Conservation (phyloP, 2,113 vertebrate genomes). For the Halcyon senegalensis region DNA sequence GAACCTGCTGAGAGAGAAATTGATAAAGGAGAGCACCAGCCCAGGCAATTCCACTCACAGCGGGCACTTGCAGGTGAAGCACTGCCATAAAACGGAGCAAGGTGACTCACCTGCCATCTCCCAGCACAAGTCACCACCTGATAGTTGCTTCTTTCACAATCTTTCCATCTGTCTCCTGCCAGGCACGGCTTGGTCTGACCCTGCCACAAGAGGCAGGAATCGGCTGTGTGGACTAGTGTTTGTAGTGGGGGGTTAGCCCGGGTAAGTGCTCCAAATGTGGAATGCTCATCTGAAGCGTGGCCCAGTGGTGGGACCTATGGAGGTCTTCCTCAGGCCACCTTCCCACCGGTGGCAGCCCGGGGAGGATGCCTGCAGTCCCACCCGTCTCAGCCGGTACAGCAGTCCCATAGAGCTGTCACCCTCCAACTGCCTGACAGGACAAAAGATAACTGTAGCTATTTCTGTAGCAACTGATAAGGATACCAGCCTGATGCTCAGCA, state of each 20-base stretch:
- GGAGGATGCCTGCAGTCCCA: not conserved
- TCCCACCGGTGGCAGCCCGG: not conserved
- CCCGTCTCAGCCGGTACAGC: not conserved
- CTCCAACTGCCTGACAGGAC: not conserved
- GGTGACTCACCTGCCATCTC: not conserved
- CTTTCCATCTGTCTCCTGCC: not conserved
- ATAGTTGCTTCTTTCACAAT: not conserved
- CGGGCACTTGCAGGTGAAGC: slow-evolving; percentile 23
- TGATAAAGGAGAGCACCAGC: not conserved
- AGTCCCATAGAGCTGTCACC: not conserved
- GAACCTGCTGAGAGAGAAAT: slow-evolving; percentile 40
- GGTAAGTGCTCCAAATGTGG: not conserved
- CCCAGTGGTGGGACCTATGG: accelerated
- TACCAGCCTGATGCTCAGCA: not conserved
- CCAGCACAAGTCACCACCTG: not conserved
- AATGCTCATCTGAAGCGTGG: not conserved
- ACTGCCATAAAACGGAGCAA: not conserved
- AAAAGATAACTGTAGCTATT: not conserved
- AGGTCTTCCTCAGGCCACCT: not conserved
- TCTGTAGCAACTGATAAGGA: not conserved
- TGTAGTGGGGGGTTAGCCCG: not conserved
- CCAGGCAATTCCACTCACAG: slow-evolving; percentile 51
- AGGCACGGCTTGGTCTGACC: not conserved
- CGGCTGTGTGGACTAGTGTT: accelerated
- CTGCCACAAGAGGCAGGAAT: not conserved